Conservation (phyloP, 2,113 vertebrate species). For the Callaeas wilsoni region DNA sequence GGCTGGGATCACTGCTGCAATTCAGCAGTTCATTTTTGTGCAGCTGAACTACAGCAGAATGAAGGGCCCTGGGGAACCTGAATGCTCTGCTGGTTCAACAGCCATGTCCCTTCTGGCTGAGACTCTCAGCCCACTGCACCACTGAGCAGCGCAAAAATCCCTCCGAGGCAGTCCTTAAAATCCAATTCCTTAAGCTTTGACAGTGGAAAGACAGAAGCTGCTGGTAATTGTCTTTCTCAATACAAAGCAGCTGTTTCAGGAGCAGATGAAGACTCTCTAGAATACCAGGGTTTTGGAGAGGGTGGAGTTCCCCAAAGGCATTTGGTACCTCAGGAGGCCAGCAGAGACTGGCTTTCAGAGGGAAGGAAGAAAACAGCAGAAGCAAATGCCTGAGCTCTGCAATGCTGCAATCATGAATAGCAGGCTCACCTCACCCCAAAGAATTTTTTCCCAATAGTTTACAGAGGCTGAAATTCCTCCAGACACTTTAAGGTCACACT, state of each 20-base stretch:
- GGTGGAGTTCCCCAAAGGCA: not conserved
- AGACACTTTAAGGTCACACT: not conserved
- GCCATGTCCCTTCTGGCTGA: not conserved
- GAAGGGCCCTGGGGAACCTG: not conserved
- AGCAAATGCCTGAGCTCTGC: not conserved
- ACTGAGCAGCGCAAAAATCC: not conserved
- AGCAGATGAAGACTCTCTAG: not conserved
- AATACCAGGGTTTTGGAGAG: not conserved
- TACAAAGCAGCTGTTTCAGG: not conserved
- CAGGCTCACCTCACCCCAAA: not conserved
- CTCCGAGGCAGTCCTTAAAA: not conserved
- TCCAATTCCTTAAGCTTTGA: not conserved
- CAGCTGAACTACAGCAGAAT: not conserved
- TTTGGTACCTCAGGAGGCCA: not conserved
- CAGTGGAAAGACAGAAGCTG: not conserved
- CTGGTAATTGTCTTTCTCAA: not conserved
- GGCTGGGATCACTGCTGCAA: not conserved
- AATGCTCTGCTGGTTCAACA: not conserved
- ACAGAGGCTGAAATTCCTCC: not conserved
- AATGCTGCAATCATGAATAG: not conserved
- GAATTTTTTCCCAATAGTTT: not conserved
- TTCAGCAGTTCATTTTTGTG: not conserved
- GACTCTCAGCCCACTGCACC: not conserved
- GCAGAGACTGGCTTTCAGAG: not conserved
- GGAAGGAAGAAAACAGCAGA: not conserved